phyloP scores from a whole-genome alignment of 2,113 vertebrate species.

The Entomyzon cyanotis region DNA sequence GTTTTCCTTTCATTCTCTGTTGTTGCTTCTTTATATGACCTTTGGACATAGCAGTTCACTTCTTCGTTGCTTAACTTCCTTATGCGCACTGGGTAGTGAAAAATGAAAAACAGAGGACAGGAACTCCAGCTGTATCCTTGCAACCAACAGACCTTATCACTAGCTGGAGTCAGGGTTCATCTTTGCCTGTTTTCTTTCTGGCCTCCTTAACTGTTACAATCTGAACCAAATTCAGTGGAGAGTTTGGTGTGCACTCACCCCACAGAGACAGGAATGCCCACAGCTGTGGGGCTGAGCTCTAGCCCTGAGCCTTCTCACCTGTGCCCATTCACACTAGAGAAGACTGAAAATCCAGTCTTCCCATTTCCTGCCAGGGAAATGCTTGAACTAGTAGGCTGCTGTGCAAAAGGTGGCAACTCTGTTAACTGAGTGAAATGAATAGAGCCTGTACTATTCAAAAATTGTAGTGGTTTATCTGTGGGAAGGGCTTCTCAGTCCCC shows the following conservation, averaged over 20 bases:
- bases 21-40: not conserved
- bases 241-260: not conserved
- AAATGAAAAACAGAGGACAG: not conserved
- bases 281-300: not conserved
- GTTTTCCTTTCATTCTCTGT: not conserved
- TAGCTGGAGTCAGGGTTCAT: not conserved
- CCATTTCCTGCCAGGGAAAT: not conserved
- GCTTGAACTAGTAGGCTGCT: not conserved
- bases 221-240: not conserved
- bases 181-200: not conserved
- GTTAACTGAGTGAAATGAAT: not conserved
- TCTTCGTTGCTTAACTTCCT: not conserved
- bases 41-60: not conserved
- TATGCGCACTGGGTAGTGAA: not conserved
- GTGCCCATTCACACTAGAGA: accelerated
- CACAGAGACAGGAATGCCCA: not conserved
- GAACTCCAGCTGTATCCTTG: not conserved
- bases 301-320: not conserved
- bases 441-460: not conserved
- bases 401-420: not conserved
- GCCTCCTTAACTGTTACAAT: not conserved
- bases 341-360: not conserved
- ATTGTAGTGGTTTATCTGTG: not conserved
- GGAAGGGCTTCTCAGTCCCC: not conserved
- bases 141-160: not conserved